Evolutionary conservation across 2,797 vertebrate genomes (phyloP), one percentile per base, ranked within the genome.

Genomic region (Cossypha heuglini): DNA sequence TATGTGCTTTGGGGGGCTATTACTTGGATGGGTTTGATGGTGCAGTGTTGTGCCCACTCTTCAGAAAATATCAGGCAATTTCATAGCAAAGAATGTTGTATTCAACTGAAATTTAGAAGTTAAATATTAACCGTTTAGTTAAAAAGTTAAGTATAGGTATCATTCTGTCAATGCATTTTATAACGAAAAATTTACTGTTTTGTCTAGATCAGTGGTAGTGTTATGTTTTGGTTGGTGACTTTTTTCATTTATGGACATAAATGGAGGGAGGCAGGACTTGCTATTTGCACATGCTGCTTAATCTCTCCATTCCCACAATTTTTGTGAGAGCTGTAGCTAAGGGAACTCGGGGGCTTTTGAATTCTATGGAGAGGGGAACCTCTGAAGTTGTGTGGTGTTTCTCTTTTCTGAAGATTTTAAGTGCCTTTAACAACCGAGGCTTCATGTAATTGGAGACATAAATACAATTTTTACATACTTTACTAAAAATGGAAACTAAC

Each of bases 401-500:
- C 35, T 83, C 54, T 87, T 88, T 87, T 68, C 74, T 87, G 74
- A 72, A 64, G 71, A 57, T 74, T 45, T 71, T 52, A 73, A 92
- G 63, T 48, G 62, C 49, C 51, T 85, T 0, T 76, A 71, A 48
- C 0, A 3, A 74, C 92, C 17, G 4, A 87, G 55, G 29, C 67
- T 86, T 91, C 37, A 3, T 68, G 74, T 91, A 91, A 79, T 64
- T 85, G 52, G 90, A 95, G 80, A 54, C 72, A 49, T 88, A 92
- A 92, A 82, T 76, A 26, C 81, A 40, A 48, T 93, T 93, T 96
- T 95, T 81, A 54, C 90, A 82, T 94, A 62, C 82, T 91, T 91
- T 94, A 84, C 93, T 96, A 86, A 93, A 95, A 97, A 95, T 92
- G 92, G 93, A 93, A 94, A 86, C 73, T 33, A 90, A 84, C 76